Percentiles rank a stretch among this genome's conserved stretches.
These are phyloP conservation scores for Apamea sordens DNA, from an alignment of 2,888 invertebrate species.

Conservation along the genomic window DNA sequence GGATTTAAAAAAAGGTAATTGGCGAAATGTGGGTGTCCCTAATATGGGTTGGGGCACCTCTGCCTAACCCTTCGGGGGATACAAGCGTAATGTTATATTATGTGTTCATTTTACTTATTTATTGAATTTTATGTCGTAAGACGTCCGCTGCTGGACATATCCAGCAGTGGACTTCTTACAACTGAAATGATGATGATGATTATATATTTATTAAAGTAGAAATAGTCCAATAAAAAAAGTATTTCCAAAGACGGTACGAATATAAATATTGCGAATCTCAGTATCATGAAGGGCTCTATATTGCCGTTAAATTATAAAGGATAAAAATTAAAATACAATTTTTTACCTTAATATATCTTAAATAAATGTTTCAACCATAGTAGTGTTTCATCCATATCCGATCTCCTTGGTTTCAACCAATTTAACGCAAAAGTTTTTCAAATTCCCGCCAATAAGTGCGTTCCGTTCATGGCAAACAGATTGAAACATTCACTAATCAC, in stretches of 20 bases:
- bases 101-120: too few species aligned
- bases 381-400: too few species aligned
- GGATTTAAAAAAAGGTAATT: too few species aligned
- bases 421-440: constrained; percentile 9
- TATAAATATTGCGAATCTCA: background rate
- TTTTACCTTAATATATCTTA: background rate
- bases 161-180: too few species aligned
- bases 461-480: background rate
- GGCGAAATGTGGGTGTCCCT: too few species aligned
- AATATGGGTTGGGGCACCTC: too few species aligned
- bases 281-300: background rate
- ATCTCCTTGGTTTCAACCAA: background rate
- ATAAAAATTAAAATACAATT: background rate
- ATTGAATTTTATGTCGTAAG: too few species aligned
- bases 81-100: too few species aligned
- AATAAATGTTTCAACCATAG: background rate
- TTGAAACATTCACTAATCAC: background rate
- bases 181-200: background rate
- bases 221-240: background rate
- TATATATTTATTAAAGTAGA: background rate
- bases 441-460: constrained; percentile 28
- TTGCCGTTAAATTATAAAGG: background rate
- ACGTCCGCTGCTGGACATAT: too few species aligned
- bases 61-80: too few species aligned
- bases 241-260: background rate